Evolutionary conservation across 2,888 invertebrate species (phyloP).

Genomic region (Drosophila demipolita): DNA sequence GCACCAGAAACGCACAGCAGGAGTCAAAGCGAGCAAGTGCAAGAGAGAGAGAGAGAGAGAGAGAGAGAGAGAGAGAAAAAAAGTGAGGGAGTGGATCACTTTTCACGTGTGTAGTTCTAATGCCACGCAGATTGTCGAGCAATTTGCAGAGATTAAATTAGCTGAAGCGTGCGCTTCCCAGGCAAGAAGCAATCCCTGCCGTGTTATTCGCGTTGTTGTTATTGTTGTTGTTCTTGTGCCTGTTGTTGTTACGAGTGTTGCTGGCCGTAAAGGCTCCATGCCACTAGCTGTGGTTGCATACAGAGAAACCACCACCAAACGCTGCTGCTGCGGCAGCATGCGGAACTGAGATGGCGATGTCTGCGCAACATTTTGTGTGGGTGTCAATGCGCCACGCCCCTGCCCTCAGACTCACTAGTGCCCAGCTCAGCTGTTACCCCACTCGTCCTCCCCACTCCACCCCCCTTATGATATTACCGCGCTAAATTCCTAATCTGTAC

Average conservation of each 20-base stretch:
- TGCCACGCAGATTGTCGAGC: constrained; percentile 84
- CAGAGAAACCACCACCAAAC: constrained; percentile 66
- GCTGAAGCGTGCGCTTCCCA: constrained; percentile 76
- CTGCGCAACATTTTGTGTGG: constrained; percentile 61
- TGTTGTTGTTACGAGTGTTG: constrained; percentile 38
- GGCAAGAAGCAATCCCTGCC: constrained; percentile 49
- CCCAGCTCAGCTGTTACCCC: constrained; percentile 36
- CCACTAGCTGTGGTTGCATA: constrained; percentile 68
- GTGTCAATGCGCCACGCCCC: constrained; percentile 72
- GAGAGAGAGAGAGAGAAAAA: not conserved
- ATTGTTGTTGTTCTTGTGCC: constrained; percentile 6
- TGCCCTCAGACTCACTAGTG: constrained; percentile 46
- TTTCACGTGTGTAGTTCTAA: constrained; percentile 77
- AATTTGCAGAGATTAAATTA: constrained; percentile 85
- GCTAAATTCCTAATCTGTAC: constrained; percentile 75
- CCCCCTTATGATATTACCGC: constrained; percentile 55
- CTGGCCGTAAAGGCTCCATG: constrained; percentile 42
- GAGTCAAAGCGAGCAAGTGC: not conserved
- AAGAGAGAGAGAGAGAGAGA: not conserved
- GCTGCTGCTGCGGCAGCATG: constrained; percentile 19
- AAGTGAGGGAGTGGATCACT: constrained; percentile 39
- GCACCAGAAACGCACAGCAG: constrained; percentile 50
- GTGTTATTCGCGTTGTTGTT: constrained; percentile 19
- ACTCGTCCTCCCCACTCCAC: constrained; percentile 19
- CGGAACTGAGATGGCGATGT: constrained; percentile 40